Percentiles rank a stretch among this genome's conserved stretches.
Conservation (phyloP, 2,888 invertebrate genomes). For the Podotricha telesiphe region DNA sequence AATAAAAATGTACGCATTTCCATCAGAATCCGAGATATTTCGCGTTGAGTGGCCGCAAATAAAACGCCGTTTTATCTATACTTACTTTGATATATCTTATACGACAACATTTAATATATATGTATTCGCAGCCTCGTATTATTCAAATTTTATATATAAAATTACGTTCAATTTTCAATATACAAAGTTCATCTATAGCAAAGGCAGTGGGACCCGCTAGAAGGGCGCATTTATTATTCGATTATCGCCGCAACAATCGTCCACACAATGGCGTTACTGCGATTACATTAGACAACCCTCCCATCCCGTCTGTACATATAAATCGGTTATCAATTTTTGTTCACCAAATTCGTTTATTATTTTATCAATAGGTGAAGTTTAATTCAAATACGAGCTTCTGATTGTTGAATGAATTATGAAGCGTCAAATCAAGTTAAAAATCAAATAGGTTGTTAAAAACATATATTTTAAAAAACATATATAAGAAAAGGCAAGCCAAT, state of each 20-base stretch:
- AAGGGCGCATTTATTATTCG: slow-evolving; percentile 49
- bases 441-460: no score
- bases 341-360: slow-evolving; percentile 14
- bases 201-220: neutral
- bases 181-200: neutral
- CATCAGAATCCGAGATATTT: no score
- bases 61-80: no score
- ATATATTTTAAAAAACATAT: no score
- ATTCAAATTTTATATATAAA: neutral
- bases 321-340: slow-evolving; percentile 40
- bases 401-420: neutral
- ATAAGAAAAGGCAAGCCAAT: no score
- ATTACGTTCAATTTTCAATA: neutral
- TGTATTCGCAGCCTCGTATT: no score
- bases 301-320: slow-evolving; percentile 41
- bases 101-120: no score
- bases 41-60: no score
- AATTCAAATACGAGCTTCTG: neutral
- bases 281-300: slow-evolving; percentile 48
- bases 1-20: no score
- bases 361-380: slow-evolving; percentile 9
- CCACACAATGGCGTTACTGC: slow-evolving; percentile 47
- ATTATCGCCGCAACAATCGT: slow-evolving; percentile 53
- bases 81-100: no score
- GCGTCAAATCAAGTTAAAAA: no score